Evolutionary conservation across 2,113 vertebrate genomes (phyloP).

Genomic region (Phyllostomus hastatus): DNA sequence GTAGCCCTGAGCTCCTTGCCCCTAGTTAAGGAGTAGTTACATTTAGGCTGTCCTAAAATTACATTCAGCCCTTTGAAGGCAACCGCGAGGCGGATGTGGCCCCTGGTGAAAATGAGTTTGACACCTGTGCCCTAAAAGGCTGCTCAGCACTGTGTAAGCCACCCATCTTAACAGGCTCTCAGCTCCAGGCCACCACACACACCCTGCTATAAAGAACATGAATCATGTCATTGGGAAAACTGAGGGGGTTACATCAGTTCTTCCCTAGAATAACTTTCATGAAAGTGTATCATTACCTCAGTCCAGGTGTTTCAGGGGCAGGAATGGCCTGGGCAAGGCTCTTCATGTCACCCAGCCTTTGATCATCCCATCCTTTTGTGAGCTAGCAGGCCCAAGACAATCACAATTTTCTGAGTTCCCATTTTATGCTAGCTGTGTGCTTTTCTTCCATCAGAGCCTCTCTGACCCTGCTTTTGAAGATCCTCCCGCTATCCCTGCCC

Average conservation of each 20-base stretch:
- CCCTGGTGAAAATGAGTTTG: too few species aligned
- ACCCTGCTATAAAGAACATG: background rate
- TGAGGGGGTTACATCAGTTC: background rate
- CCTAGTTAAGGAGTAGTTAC: too few species aligned
- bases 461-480: constrained; percentile 21
- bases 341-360: background rate
- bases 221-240: background rate
- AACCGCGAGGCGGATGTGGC: too few species aligned
- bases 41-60: too few species aligned
- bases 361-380: background rate
- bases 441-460: background rate
- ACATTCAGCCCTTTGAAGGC: too few species aligned
- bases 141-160: background rate
- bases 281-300: background rate
- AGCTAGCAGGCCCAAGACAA: background rate
- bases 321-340: background rate
- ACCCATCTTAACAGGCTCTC: background rate
- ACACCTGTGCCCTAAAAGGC: background rate
- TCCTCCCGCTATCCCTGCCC: too few species aligned
- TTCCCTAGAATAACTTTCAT: background rate
- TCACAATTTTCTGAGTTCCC: background rate
- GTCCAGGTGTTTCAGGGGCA: background rate
- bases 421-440: background rate
- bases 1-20: too few species aligned
- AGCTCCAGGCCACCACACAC: background rate